These are phyloP conservation scores for Drosophila hamatofila DNA, from an alignment of 2,888 invertebrate species.

Conservation along the genomic window DNA sequence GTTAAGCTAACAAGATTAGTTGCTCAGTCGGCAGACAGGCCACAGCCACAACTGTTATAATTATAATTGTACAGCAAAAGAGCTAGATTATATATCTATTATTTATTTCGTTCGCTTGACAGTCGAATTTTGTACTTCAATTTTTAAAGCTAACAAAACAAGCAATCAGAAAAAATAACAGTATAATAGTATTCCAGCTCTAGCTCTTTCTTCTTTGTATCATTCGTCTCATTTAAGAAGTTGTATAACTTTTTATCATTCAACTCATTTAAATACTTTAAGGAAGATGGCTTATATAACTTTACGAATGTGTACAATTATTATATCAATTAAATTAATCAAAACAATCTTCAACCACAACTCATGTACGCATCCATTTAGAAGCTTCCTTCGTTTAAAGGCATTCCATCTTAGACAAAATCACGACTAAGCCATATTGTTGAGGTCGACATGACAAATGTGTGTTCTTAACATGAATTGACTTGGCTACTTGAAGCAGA, in stretches of 20 bases:
- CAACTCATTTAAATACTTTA: no score
- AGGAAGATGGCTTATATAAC: no score
- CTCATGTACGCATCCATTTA: neutral
- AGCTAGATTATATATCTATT: no score
- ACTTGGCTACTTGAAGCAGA: conserved; percentile 4
- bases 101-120: neutral
- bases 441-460: conserved; percentile 29
- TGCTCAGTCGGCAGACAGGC: neutral
- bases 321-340: no score
- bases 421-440: conserved; percentile 1
- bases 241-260: no score
- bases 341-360: neutral
- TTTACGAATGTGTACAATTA: no score
- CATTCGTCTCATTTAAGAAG: no score
- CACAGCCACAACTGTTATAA: no score
- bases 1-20: neutral
- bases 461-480: conserved; percentile 29
- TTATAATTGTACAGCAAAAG: neutral
- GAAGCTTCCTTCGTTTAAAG: neutral
- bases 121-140: no score
- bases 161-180: no score
- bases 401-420: neutral
- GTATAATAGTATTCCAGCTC: no score
- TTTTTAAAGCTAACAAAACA: neutral
- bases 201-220: no score